Percentiles rank a stretch among this genome's conserved stretches.
These are phyloP conservation scores for Trichogramma evanescens DNA, from an alignment of 2,888 invertebrate genomes.

Conservation along the genomic window DNA sequence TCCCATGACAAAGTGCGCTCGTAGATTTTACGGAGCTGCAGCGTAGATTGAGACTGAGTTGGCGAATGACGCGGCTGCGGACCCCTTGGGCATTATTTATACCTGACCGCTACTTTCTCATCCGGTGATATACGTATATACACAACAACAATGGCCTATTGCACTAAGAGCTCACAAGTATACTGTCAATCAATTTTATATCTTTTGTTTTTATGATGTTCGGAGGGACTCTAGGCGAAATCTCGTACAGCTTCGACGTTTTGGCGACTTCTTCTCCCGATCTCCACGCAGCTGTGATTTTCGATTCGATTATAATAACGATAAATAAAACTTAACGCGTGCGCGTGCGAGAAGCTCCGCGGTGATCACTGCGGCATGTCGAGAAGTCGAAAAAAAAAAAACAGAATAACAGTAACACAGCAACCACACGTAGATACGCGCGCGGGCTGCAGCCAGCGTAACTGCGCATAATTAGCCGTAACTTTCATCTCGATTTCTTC, in stretches of 20 bases:
- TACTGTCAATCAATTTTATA: no score
- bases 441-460: slow-evolving; percentile 10
- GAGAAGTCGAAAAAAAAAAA: slow-evolving; percentile 2
- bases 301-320: no score
- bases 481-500: slow-evolving; percentile 24
- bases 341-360: not conserved
- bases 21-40: slow-evolving; percentile 13
- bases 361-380: slow-evolving; percentile 15
- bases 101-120: slow-evolving; percentile 40
- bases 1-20: slow-evolving; percentile 29
- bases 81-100: slow-evolving; percentile 37
- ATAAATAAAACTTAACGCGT: slow-evolving; percentile 8
- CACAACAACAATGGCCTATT: no score
- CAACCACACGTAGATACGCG: slow-evolving; percentile 1
- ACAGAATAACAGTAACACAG: no score
- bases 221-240: no score
- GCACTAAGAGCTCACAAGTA: no score
- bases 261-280: no score
- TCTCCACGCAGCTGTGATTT: no score
- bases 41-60: slow-evolving; percentile 23
- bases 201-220: no score
- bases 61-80: slow-evolving; percentile 27
- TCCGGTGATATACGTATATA: not conserved
- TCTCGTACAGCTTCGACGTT: no score
- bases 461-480: slow-evolving; percentile 20